Evolutionary conservation across 2,888 invertebrate genomes (phyloP), one percentile per base, ranked within the genome.

Genomic region (Lithophane semibrunnea): DNA sequence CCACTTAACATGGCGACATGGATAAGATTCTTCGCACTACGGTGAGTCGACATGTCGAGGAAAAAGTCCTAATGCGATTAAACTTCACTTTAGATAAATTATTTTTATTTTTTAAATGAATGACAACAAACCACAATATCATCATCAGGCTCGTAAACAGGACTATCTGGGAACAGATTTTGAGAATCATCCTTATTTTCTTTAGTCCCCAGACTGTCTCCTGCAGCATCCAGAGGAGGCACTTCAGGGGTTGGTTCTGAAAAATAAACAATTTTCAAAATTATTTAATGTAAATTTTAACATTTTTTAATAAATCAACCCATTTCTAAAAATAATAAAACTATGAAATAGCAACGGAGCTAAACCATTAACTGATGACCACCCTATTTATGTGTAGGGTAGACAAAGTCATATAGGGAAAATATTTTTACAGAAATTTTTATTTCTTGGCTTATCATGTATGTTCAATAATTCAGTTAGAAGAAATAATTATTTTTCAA

Each of bases 141-240:
- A n/a, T 94, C 94, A 42, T 96, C 95, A 0, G 94, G 95, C 76
- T 96, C 96, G 82, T 96, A 96, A 5, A 96, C 94, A 3, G 96
- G 96, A 86, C 96, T 96, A n/a, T 96, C 96, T 0, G 95, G 94
- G 69, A 96, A 96, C 71, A 96, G 83, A 16, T 91, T 92, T 85
- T 95, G 92, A 0, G 96, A 95, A 54, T 92, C 88, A 80, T 93
- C 91, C 49, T 81, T 92, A 88, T 74, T 86, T 80, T 13, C 80
- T 65, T 74, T 75, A 24, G 68, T 61, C 8, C 13, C 75, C 56
- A 69, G 56, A 73, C 9, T 80, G 18, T 82, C 89, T 16, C 72
- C 87, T 24, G 72, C 10, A 0, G 73, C 73, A 44, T 79, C 60
- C 12, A 84, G 69, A 24, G 61, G 3, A 16, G 69, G 44, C 1